phyloP scores from a whole-genome alignment of 2,113 vertebrate genomes.

The Trichechus manatus region DNA sequence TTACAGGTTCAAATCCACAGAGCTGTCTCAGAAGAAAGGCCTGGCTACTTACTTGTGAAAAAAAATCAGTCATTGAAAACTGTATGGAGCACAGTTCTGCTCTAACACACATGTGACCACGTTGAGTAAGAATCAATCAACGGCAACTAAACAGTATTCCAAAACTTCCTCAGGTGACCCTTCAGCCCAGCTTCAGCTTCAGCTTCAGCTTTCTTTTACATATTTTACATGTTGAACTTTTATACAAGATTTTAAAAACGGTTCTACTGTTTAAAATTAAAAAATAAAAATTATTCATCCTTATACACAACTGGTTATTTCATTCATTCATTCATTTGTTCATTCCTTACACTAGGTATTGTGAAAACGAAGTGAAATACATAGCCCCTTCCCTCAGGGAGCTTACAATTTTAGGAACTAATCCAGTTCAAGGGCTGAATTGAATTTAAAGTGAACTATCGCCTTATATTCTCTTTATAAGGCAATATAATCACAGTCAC shows the following conservation, averaged over 20 bases:
- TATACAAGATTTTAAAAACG: background rate
- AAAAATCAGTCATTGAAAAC: background rate
- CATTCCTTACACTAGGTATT: background rate
- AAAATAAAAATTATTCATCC: background rate
- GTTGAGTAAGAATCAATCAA: background rate
- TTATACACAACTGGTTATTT: background rate
- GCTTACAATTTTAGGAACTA: constrained; percentile 1
- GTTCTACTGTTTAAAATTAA: background rate
- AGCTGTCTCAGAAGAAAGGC: background rate
- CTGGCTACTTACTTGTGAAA: background rate
- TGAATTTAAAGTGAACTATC: constrained; percentile 72
- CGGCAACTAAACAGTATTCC: background rate
- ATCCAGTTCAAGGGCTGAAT: background rate
- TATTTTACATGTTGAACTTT: background rate
- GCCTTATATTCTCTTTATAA: constrained; percentile 61
- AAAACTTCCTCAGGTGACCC: background rate
- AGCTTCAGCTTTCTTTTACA: background rate
- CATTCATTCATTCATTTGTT: background rate
- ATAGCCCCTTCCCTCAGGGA: background rate
- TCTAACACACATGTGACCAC: background rate
- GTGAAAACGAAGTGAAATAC: constrained; percentile 62
- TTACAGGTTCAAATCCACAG: background rate
- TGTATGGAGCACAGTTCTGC: background rate
- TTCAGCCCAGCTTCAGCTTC: background rate
- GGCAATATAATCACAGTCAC: constrained; percentile 43